Evolutionary conservation across 2,113 vertebrate species (phyloP).

Genomic region (Pogonocichla stellata): DNA sequence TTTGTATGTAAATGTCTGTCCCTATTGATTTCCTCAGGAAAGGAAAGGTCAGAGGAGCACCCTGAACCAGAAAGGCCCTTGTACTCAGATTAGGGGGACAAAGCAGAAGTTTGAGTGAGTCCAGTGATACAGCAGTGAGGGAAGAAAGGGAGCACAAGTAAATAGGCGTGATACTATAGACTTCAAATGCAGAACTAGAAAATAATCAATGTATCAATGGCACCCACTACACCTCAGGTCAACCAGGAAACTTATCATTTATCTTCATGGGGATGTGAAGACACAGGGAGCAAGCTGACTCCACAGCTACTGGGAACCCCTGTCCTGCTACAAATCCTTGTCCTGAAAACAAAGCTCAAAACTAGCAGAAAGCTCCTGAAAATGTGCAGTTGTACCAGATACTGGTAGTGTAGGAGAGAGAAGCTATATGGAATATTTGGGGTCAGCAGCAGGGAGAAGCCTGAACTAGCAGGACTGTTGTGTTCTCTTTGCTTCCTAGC

Average conservation of each 20-base stretch:
- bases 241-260: neutral
- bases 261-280: neutral
- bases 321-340: neutral
- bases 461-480: neutral
- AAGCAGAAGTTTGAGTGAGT: neutral
- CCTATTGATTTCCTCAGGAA: neutral
- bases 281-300: neutral
- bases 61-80: neutral
- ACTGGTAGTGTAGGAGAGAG: neutral
- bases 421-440: neutral
- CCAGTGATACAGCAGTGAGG: neutral
- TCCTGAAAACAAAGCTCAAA: neutral
- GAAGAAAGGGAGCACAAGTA: neutral
- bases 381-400: neutral
- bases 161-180: neutral
- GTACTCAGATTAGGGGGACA: neutral
- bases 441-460: neutral
- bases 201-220: neutral
- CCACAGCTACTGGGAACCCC: neutral
- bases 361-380: neutral
- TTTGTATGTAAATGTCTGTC: neutral
- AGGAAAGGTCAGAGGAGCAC: neutral
- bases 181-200: neutral
- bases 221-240: neutral
- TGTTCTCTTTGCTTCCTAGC: neutral